Conservation (phyloP, 2,113 vertebrate species). For the Cottus gobio region DNA sequence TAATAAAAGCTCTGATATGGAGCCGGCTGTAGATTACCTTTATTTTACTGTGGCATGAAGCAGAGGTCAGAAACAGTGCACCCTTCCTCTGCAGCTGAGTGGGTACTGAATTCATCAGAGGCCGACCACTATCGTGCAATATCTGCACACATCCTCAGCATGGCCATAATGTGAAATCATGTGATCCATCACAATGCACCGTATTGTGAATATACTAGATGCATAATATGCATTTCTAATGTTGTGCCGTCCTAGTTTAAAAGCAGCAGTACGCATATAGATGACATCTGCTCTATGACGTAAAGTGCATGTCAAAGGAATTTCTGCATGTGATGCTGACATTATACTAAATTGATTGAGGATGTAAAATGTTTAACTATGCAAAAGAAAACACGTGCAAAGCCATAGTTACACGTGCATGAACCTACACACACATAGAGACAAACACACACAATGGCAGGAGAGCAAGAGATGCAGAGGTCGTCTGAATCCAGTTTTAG, state of each 20-base stretch:
- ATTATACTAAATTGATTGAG: not conserved
- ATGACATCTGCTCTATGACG: not conserved
- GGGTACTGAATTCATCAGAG: conserved; percentile 3
- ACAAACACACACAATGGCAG: not conserved
- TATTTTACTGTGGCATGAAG: not conserved
- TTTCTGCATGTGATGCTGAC: not conserved
- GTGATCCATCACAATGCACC: conserved; percentile 8
- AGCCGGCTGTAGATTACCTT: conserved; percentile 4
- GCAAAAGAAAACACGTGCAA: conserved; percentile 15
- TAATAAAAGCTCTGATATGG: not conserved
- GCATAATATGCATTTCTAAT: not conserved
- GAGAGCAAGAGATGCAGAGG: not conserved
- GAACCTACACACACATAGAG: conserved; percentile 1
- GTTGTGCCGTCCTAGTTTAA: conserved; percentile 11
- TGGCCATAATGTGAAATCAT: conserved; percentile 10
- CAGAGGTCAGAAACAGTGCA: conserved; percentile 25
- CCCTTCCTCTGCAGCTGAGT: conserved; percentile 12
- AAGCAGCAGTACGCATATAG: not conserved
- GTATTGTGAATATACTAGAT: not conserved
- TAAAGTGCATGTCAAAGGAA: not conserved
- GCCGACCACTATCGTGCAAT: conserved; percentile 11
- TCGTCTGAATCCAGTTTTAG: conserved; percentile 6
- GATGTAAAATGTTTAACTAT: not conserved
- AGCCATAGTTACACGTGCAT: not conserved
- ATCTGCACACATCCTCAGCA: conserved; percentile 13